Percentiles rank a stretch among this genome's conserved stretches.
phyloP scores from a whole-genome alignment of 1,140 invertebrate genomes.

The Hylaeus anthracinus region DNA sequence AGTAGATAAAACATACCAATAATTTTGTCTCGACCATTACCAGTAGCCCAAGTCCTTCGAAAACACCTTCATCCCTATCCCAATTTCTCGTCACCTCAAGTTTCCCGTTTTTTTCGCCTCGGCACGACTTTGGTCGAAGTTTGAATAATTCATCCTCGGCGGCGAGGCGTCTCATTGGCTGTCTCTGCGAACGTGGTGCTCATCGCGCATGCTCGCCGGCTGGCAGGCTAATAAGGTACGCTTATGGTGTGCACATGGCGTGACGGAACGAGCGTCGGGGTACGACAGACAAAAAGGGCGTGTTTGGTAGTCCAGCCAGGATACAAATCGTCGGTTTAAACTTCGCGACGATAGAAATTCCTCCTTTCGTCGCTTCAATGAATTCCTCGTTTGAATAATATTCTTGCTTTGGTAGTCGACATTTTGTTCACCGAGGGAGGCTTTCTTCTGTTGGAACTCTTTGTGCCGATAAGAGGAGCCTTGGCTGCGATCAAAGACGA shows the following conservation, averaged over 20 bases:
- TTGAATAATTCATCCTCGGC: constrained; percentile 59
- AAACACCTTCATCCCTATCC: background rate
- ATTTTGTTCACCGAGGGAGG: background rate
- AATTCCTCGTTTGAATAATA: background rate
- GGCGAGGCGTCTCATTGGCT: constrained; percentile 52
- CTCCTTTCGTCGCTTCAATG: background rate
- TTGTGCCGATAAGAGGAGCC: background rate
- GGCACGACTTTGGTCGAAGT: constrained; percentile 6
- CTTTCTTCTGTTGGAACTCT: background rate
- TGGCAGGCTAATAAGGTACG: constrained; percentile 53
- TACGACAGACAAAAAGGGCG: constrained; percentile 35
- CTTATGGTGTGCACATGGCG: constrained; percentile 59
- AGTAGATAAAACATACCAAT: too few species aligned
- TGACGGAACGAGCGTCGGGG: constrained; percentile 21
- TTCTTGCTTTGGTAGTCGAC: background rate
- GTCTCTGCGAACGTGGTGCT: background rate
- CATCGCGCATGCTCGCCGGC: constrained; percentile 45
- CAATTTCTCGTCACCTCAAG: background rate
- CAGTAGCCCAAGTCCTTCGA: too few species aligned
- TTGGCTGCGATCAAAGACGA: too few species aligned
- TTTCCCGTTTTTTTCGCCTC: constrained; percentile 9
- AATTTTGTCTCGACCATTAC: too few species aligned
- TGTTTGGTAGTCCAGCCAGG: constrained; percentile 17
- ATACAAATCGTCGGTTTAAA: constrained; percentile 46
- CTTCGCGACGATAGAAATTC: constrained; percentile 22